These are phyloP conservation scores for Argyresthia goedartella DNA, from an alignment of 2,888 invertebrate species.

Conservation along the genomic window DNA sequence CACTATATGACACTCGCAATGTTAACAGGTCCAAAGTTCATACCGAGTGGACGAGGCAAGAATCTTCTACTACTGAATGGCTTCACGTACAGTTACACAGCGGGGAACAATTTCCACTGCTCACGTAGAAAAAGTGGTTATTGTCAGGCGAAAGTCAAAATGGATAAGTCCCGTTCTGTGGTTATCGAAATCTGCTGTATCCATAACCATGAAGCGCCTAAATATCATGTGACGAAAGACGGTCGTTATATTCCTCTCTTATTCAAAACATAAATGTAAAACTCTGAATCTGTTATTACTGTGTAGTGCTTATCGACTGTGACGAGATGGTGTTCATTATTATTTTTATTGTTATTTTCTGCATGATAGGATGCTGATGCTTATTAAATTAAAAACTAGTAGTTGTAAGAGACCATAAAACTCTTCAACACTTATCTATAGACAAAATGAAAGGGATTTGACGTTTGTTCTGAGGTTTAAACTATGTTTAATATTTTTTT, in stretches of 20 bases:
- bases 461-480: no score
- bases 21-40: constrained; percentile 3
- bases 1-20: no score
- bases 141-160: constrained; percentile 4
- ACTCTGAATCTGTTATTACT: background rate
- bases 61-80: constrained; percentile 6
- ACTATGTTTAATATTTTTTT: no score
- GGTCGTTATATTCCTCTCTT: background rate
- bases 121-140: background rate
- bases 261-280: background rate
- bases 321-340: no score
- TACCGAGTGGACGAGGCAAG: constrained; percentile 6
- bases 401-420: no score
- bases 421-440: no score
- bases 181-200: background rate
- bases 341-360: no score
- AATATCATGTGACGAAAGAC: background rate
- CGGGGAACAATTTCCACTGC: constrained; percentile 3
- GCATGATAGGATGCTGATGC: no score
- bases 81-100: constrained; percentile 6
- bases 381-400: no score
- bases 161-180: background rate
- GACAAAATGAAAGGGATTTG: no score
- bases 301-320: no score
- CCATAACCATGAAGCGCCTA: constrained; percentile 6